Base-by-base conservation (phyloP, 2,888 invertebrate species). In the Scelioninae gen. 1 region DNA sequence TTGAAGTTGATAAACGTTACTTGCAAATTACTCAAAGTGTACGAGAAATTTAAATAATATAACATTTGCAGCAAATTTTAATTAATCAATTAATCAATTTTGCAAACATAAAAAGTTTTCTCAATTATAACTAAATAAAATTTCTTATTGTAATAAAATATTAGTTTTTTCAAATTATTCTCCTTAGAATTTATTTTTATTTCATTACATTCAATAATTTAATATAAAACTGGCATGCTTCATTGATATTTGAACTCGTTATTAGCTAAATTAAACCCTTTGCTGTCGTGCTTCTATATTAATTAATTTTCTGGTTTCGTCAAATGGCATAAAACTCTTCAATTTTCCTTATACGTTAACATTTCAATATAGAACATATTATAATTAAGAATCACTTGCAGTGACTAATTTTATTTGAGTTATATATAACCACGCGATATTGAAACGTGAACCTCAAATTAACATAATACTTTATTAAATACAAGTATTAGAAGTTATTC, bases 381-480 rank as follows among this genome's bases (percentile, higher is more conserved):
- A 34, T 63, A 63, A 63, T 63, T 63, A 49, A 63, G 32, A 15
- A 15, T 49, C 47, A 10, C 38, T 34, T 51, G 51, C n/a, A 65
- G 65, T 38, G 49, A 49, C 49, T 51, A 45, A 65, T 65, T 65
- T 51, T 16, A 51, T 65, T 65, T 34, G 34, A 65, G 34, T 49
- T 51, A 34, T 51, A 51, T 49, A 63, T 43, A 62, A 62, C 16
- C 23, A 6, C 23, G 49, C 13, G 10, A 51, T 65, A 51, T 16
- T 51, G 16, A 49, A 65, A 51, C 49, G 29, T 34, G 38, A 6
- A 51, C 3, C 34, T 65, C 38, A 51, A 65, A 65, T 65, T 65
- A 34, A 51, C 51, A 32, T 49, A 51, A 51, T 38, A 65, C 34
- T 23, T 45, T 47, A 45, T 38, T 13, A 55, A 58, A 49, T 47